phyloP scores from a whole-genome alignment of 1,140 invertebrate genomes.

The Drosophila malerkotliana region DNA sequence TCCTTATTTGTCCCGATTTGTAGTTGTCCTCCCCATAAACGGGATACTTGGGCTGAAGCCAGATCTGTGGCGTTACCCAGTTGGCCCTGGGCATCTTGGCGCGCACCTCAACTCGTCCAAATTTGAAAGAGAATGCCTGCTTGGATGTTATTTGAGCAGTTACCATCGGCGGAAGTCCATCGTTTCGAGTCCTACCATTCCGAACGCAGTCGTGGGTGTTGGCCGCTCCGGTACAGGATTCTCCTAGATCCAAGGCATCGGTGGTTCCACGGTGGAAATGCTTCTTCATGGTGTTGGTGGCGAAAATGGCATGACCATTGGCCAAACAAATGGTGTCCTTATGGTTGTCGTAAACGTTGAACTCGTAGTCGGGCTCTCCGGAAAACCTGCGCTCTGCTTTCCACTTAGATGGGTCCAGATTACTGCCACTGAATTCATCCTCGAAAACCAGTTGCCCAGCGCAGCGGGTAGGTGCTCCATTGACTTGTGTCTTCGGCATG shows the following conservation, averaged over 20 bases:
- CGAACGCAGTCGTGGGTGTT: constrained; percentile 83
- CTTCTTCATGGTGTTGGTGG: constrained; percentile 85
- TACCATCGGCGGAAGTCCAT: constrained; percentile 85
- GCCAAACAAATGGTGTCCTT: constrained; percentile 85
- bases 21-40: constrained; percentile 84
- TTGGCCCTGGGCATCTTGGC: constrained; percentile 89
- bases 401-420: constrained; percentile 78
- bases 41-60: constrained; percentile 84
- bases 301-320: constrained; percentile 86
- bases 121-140: constrained; percentile 87
- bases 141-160: constrained; percentile 88
- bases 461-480: constrained; percentile 83
- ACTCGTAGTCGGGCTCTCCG: constrained; percentile 85
- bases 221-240: constrained; percentile 84
- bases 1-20: constrained; percentile 84
- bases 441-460: constrained; percentile 85
- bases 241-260: constrained; percentile 82
- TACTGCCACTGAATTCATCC: constrained; percentile 84
- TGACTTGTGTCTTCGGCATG: constrained; percentile 44
- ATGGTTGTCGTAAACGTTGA: constrained; percentile 87
- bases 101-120: constrained; percentile 88
- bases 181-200: constrained; percentile 37
- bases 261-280: constrained; percentile 80
- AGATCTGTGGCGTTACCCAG: constrained; percentile 89
- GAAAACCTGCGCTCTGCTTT: constrained; percentile 81